Evolutionary conservation across 2,797 vertebrate species (phyloP), one percentile per base, ranked within the genome.

Genomic region (Chanos chanos): DNA sequence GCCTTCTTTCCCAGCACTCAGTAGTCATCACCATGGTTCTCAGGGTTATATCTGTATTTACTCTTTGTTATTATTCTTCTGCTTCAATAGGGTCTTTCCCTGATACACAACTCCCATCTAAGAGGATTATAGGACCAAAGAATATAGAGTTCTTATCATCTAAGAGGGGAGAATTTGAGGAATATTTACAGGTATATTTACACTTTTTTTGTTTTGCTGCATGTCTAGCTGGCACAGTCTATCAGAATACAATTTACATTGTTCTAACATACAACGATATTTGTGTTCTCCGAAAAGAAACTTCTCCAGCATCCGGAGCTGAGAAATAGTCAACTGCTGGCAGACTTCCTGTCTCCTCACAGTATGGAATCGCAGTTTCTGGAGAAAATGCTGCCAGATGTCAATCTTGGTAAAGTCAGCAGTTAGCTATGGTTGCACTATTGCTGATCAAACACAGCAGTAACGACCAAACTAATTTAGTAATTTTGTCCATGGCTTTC

Each of bases 301-400:
- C 92, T 99, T 52, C 76, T 97, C 21, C 93, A 93, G 71, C 94
- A 98, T 66, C 96, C 96, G 3, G 94, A 98, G 72, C 84, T 99
- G 71, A 97, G 94, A 76, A 98, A 97, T 78, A 99, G 96, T 79
- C 96, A 98, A 75, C 91, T 99, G 60, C 79, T 99, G 52, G 94
- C 94, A 3, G 96, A 98, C 78, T 99, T 99, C 76, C 86, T 99
- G 21, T 99, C 96, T 3, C 94, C 94, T 24, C 90, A 98, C 52
- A 95, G 94, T 64, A 90, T 94, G 80, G 94, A 96, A 85, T 96
- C 95, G 61, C 96, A 99, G 71, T 99, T 99, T 87, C 88, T 94
- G 75, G 95, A 98, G 79, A 98, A 96, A 80, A 99, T 97, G 86
- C 77, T 99, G 52, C 96, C 95, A 36, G 96, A 98, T 63, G 96